These are phyloP conservation scores for Hemiscyllium ocellatum DNA, from an alignment of 2,113 vertebrate species.

Conservation along the genomic window DNA sequence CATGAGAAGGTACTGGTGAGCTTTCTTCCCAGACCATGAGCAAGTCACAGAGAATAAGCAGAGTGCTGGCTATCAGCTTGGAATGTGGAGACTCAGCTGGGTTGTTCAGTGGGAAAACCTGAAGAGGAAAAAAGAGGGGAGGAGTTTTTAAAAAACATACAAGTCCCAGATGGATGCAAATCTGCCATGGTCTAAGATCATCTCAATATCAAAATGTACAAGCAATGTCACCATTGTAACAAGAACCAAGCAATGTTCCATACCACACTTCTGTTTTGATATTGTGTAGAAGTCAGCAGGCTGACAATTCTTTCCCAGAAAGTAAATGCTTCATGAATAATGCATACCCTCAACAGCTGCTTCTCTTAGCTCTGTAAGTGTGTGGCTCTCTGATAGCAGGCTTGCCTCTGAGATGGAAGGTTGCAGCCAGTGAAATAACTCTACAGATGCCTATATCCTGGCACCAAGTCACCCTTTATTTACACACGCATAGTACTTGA, in stretches of 20 bases:
- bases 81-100: not conserved
- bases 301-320: not conserved
- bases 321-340: not conserved
- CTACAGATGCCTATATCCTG: too few species aligned
- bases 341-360: not conserved
- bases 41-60: not conserved
- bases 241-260: not conserved
- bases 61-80: not conserved
- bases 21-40: too few species aligned
- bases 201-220: not conserved
- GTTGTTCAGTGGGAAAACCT: not conserved
- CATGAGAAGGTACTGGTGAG: not conserved
- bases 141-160: not conserved
- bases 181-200: not conserved
- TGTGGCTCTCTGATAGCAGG: not conserved
- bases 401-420: not conserved
- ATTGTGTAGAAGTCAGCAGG: not conserved
- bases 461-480: too few species aligned
- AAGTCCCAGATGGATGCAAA: not conserved
- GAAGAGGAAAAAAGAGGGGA: not conserved
- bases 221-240: not conserved
- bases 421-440: not conserved
- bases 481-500: too few species aligned
- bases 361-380: not conserved
- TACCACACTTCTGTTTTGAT: not conserved